Conservation (phyloP, 2,888 invertebrate species). For the Dasypogon diadema region DNA sequence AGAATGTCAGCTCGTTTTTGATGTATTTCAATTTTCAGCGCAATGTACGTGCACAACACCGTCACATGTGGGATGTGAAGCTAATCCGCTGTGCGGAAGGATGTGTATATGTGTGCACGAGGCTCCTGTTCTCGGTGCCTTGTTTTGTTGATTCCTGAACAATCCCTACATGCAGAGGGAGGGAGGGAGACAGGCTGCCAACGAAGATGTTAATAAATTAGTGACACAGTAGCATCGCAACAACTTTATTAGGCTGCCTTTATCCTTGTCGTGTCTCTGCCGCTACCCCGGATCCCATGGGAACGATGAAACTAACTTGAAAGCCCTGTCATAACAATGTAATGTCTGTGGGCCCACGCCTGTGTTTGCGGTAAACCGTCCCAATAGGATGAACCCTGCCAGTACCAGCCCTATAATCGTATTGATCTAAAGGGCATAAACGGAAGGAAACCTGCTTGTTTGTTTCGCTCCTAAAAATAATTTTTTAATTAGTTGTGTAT, state of each 20-base stretch:
- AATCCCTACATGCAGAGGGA: background rate
- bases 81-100: slow-evolving; percentile 10
- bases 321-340: slow-evolving; percentile 36
- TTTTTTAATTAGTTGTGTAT: slow-evolving; percentile 24
- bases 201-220: slow-evolving; percentile 40
- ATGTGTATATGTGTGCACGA: slow-evolving; percentile 3
- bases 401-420: background rate
- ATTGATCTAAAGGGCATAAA: background rate
- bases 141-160: background rate
- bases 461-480: background rate
- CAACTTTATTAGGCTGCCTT: slow-evolving; percentile 40
- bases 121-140: background rate
- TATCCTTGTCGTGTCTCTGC: slow-evolving; percentile 23
- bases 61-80: background rate
- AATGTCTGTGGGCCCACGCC: slow-evolving; percentile 9
- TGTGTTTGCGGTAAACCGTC: slow-evolving; percentile 23
- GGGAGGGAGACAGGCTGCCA: background rate
- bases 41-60: slow-evolving; percentile 4
- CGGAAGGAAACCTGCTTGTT: background rate
- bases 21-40: slow-evolving; percentile 35
- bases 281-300: slow-evolving; percentile 22
- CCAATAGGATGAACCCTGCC: background rate
- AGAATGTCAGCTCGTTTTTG: slow-evolving; percentile 6
- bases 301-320: slow-evolving; percentile 41
- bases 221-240: slow-evolving; percentile 37